Evolutionary conservation across 1,140 invertebrate genomes (phyloP).

Genomic region (Diprion similis): DNA sequence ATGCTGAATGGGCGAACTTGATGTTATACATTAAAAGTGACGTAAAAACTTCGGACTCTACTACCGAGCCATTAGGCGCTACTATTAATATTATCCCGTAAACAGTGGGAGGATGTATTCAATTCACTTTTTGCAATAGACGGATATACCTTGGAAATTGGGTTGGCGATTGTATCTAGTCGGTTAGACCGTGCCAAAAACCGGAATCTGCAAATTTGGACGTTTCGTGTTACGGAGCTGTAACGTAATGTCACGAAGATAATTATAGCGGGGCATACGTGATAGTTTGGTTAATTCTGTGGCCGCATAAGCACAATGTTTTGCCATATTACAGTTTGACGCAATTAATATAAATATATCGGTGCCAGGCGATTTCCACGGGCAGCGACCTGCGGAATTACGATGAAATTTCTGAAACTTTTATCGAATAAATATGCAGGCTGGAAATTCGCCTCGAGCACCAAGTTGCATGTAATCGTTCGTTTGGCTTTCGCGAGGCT

Average conservation of each 20-base stretch:
- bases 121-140: not conserved
- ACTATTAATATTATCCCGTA: not conserved
- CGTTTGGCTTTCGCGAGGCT: constrained; percentile 1
- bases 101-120: not conserved
- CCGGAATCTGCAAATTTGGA: no score
- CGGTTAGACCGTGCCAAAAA: no score
- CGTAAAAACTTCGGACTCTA: constrained; percentile 1
- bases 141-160: not conserved
- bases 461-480: not conserved
- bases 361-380: no score
- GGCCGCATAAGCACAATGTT: constrained; percentile 48
- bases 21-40: not conserved
- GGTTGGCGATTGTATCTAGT: not conserved
- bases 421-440: not conserved
- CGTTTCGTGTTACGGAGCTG: no score
- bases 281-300: constrained; percentile 19
- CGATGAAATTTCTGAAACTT: not conserved
- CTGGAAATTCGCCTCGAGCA: not conserved
- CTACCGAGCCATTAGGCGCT: not conserved
- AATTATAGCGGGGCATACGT: not conserved
- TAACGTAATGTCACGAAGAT: no score
- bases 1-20: not conserved
- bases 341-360: not conserved
- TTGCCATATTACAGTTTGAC: constrained; percentile 33
- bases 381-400: not conserved